These are phyloP conservation scores for Spodoptera exigua DNA, from an alignment of 2,888 invertebrate species.

Conservation along the genomic window DNA sequence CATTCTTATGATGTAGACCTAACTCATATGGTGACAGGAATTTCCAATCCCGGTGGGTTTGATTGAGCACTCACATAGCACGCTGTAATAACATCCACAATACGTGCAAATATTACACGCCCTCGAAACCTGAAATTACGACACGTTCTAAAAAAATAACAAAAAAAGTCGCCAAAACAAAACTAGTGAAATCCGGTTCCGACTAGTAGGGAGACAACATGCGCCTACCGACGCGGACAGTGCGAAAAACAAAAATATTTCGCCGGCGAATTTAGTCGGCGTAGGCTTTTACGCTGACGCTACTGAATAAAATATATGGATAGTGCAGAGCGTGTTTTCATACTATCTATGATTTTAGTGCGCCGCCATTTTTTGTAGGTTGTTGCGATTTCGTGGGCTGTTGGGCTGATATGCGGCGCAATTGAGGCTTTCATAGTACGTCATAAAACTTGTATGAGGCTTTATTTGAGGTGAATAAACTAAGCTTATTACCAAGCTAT, in stretches of 20 bases:
- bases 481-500: constrained; percentile 5
- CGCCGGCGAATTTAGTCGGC: constrained; percentile 58
- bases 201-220: constrained; percentile 65
- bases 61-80: constrained; percentile 34
- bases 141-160: constrained; percentile 51
- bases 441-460: constrained; percentile 24
- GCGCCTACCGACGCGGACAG: constrained; percentile 63
- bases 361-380: constrained; percentile 44
- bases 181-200: constrained; percentile 59
- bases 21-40: constrained; percentile 8
- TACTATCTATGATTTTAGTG: constrained; percentile 63
- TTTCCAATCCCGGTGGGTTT: constrained; percentile 23
- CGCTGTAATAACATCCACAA: constrained; percentile 57
- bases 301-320: constrained; percentile 72
- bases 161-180: constrained; percentile 56
- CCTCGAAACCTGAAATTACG: constrained; percentile 56
- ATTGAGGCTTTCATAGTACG: constrained; percentile 35
- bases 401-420: constrained; percentile 45
- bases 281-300: constrained; percentile 64
- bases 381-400: constrained; percentile 51
- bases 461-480: constrained; percentile 27
- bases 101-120: constrained; percentile 58
- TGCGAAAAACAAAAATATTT: constrained; percentile 61
- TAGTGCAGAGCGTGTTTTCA: constrained; percentile 59
- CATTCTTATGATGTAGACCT: constrained; percentile 21